Evolutionary conservation across 2,797 vertebrate species (phyloP).

Genomic region (Limnodromus scolopaceus): DNA sequence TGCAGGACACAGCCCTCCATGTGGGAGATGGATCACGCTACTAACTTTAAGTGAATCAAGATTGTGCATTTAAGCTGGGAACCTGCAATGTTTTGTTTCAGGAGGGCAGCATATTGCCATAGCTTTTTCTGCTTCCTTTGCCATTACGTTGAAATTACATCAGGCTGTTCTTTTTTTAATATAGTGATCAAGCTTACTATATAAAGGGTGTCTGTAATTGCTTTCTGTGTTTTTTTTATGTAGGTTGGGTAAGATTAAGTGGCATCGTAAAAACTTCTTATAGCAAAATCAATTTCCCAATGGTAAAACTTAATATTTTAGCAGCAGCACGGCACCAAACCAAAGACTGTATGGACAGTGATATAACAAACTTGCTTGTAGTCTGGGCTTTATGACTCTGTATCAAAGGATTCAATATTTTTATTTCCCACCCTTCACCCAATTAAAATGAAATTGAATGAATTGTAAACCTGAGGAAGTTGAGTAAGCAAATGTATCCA

Average conservation of each 20-base stretch:
- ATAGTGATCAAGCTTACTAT: constrained; percentile 68
- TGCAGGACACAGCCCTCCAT: neutral
- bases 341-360: constrained; percentile 22
- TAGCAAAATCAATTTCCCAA: constrained; percentile 72
- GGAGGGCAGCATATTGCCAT: constrained; percentile 34
- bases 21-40: constrained; percentile 32
- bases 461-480: constrained; percentile 32
- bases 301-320: constrained; percentile 72
- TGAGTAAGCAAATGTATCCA: neutral
- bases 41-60: constrained; percentile 52
- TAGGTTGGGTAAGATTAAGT: constrained; percentile 72
- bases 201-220: constrained; percentile 61
- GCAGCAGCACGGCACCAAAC: constrained; percentile 29
- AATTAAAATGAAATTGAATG: constrained; percentile 30
- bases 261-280: constrained; percentile 68
- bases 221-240: constrained; percentile 50
- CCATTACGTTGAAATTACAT: constrained; percentile 48
- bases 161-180: constrained; percentile 65
- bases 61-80: constrained; percentile 45
- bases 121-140: constrained; percentile 2
- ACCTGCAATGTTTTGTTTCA: constrained; percentile 40
- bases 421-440: neutral
- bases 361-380: constrained; percentile 31
- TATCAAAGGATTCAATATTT: constrained; percentile 19
- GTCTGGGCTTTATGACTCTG: neutral